These are phyloP conservation scores for Zoanthus solanderi DNA, from an alignment of 92 coral and sea anemone species.

Conservation along the genomic window DNA sequence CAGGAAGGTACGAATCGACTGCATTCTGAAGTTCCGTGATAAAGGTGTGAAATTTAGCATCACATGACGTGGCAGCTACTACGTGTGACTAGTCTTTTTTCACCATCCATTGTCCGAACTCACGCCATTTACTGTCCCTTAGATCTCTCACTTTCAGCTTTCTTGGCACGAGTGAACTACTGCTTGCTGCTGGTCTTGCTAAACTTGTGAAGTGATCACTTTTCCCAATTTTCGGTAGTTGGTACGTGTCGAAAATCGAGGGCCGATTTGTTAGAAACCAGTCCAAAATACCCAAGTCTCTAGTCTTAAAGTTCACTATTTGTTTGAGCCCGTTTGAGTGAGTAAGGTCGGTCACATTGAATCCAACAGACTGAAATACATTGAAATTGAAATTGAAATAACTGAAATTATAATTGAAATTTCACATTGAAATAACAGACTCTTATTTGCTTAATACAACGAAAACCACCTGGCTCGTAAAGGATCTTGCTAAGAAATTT, in stretches of 20 bases:
- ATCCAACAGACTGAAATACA: conserved; percentile 5
- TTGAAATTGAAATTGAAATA: too few relatives aligned
- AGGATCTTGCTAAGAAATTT: too few relatives aligned
- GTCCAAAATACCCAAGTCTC: conserved; percentile 54
- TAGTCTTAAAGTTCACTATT: conserved; percentile 58
- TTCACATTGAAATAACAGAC: too few relatives aligned
- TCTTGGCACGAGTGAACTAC: background rate
- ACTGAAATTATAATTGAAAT: too few relatives aligned
- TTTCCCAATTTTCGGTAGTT: conserved; percentile 42
- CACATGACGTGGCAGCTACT: conserved; percentile 29
- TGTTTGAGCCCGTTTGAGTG: conserved; percentile 52
- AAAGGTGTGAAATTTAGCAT: conserved; percentile 42
- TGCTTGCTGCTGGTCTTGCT: conserved; percentile 49
- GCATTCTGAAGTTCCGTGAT: conserved; percentile 48
- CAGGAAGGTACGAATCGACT: conserved; percentile 44
- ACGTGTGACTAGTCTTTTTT: conserved; percentile 39
- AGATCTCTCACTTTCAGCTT: conserved; percentile 38
- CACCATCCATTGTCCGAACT: conserved; percentile 53
- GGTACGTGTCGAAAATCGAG: conserved; percentile 19
- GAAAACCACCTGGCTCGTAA: too few relatives aligned
- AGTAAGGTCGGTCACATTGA: conserved; percentile 34
- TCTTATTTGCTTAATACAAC: too few relatives aligned
- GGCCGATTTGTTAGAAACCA: conserved; percentile 55
- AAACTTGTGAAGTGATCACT: conserved; percentile 55
- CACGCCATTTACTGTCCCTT: conserved; percentile 58